A percentile compares a stretch with the other conserved stretches of the same genome.
phyloP scores from a whole-genome alignment of 2,888 invertebrate species.

The Ectemnius lituratus region DNA sequence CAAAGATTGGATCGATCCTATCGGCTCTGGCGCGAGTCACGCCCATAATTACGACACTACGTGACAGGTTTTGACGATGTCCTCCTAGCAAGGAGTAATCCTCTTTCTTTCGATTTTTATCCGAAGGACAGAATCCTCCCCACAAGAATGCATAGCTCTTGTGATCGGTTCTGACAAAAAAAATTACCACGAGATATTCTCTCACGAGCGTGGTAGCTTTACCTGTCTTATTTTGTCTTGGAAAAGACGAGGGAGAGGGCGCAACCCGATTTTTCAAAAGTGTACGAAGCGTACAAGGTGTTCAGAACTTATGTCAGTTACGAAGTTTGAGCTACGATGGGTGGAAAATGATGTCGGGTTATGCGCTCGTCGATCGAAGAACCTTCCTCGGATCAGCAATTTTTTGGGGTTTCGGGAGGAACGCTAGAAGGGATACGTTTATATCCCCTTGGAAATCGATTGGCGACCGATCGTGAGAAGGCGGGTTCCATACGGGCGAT shows the following conservation, averaged over 20 bases:
- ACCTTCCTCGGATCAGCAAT: not conserved
- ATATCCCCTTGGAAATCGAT: no score
- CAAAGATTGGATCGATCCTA: constrained; percentile 48
- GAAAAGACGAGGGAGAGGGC: no score
- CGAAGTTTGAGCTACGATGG: not conserved
- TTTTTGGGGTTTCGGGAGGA: not conserved
- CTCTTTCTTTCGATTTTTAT: constrained; percentile 20
- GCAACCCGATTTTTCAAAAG: no score
- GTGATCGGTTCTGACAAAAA: not conserved
- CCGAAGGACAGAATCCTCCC: constrained; percentile 15
- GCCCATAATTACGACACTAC: constrained; percentile 52
- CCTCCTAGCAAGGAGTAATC: not conserved
- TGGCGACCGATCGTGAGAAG: not conserved
- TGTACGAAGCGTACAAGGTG: no score
- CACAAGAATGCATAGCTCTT: constrained; percentile 3
- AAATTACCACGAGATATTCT: not conserved
- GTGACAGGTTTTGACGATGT: constrained; percentile 52
- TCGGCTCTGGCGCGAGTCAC: constrained; percentile 30
- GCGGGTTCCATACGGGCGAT: not conserved
- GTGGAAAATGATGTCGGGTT: not conserved
- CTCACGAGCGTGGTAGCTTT: no score
- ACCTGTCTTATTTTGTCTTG: no score
- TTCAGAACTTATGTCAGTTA: no score
- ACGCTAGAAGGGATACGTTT: no score
- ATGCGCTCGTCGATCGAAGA: no score